These are phyloP conservation scores for Popillia japonica DNA, from an alignment of 1,140 invertebrate genomes.

Conservation along the genomic window DNA sequence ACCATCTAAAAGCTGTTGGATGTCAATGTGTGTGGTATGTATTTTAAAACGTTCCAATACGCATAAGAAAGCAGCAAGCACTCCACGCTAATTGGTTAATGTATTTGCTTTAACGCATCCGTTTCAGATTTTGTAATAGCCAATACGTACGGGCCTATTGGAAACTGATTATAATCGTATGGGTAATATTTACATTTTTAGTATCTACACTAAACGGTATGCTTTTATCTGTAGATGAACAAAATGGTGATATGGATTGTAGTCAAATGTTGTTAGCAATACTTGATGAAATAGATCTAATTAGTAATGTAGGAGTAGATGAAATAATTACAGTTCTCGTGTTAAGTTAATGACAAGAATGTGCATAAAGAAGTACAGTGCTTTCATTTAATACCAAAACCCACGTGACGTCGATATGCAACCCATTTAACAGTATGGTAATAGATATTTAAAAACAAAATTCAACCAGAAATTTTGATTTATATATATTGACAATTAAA, in stretches of 20 bases:
- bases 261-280: not conserved
- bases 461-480: too few relatives aligned
- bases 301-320: too few relatives aligned
- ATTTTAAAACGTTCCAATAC: conserved; percentile 1
- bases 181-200: not conserved
- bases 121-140: not conserved
- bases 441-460: too few relatives aligned
- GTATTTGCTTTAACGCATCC: conserved; percentile 6
- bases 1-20: not conserved
- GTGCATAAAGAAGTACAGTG: too few relatives aligned
- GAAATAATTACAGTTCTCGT: too few relatives aligned
- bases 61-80: not conserved
- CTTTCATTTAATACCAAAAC: too few relatives aligned
- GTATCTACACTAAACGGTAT: not conserved
- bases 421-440: too few relatives aligned
- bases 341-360: too few relatives aligned
- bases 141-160: not conserved
- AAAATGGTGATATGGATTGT: not conserved
- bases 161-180: not conserved
- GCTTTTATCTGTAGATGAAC: not conserved
- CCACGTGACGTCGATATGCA: too few relatives aligned
- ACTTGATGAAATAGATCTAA: too few relatives aligned
- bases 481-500: too few relatives aligned
- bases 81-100: not conserved
- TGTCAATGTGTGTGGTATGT: not conserved